Conservation (phyloP, 2,113 vertebrate species). For the Balaenoptera acutorostrata region DNA sequence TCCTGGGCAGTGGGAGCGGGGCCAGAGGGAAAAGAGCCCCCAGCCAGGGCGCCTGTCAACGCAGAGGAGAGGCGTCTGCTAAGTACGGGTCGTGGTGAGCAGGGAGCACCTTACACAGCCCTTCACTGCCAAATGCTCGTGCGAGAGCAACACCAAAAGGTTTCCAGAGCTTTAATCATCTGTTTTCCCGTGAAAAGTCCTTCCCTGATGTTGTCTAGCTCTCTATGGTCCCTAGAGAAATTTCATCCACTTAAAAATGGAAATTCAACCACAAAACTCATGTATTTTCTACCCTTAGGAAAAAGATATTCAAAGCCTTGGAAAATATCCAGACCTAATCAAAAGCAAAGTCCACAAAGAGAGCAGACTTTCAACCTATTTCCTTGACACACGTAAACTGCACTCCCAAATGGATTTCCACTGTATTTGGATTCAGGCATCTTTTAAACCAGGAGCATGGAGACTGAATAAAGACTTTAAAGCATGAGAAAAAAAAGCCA, state of each 20-base stretch:
- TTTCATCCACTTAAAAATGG: neutral
- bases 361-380: neutral
- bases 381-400: neutral
- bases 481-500: neutral
- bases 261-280: conserved; percentile 20
- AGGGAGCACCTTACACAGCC: neutral
- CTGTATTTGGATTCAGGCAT: neutral
- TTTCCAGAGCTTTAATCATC: neutral
- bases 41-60: neutral
- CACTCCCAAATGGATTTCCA: neutral
- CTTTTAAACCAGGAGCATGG: neutral
- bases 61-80: neutral
- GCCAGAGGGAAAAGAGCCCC: neutral
- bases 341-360: neutral
- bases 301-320: neutral
- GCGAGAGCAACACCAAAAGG: neutral
- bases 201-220: neutral
- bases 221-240: neutral
- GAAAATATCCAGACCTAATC: neutral
- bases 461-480: neutral
- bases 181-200: neutral
- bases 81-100: neutral
- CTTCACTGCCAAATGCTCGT: neutral
- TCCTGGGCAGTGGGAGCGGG: fast-evolving
- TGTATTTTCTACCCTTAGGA: neutral